Conservation (phyloP, 2,797 vertebrate species). For the Philypnodon macrostomus region DNA sequence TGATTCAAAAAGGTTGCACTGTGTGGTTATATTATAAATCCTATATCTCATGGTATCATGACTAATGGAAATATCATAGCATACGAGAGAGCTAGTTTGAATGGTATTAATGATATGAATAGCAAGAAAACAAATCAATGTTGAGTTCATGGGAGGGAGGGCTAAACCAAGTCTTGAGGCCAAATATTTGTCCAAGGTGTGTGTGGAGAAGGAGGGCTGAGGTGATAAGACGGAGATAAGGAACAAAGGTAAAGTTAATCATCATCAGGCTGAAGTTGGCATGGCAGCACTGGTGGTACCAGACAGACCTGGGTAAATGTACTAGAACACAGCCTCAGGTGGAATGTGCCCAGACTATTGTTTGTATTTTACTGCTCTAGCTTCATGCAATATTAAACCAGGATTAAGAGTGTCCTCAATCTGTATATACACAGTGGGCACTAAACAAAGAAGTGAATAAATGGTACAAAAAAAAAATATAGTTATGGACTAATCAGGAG, state of each 20-base stretch:
- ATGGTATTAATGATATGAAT: background rate
- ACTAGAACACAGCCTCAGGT: slow-evolving; percentile 33
- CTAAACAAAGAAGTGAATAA: too few species aligned
- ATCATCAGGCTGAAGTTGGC: slow-evolving; percentile 60
- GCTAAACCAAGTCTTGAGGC: slow-evolving; percentile 48
- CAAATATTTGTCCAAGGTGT: slow-evolving; percentile 75
- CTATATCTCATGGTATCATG: too few species aligned
- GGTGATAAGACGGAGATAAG: slow-evolving; percentile 73
- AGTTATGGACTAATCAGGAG: too few species aligned
- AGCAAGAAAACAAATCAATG: slow-evolving; percentile 11
- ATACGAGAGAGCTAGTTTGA: background rate
- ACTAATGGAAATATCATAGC: too few species aligned
- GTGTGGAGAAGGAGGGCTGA: slow-evolving; percentile 62
- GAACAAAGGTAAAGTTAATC: slow-evolving; percentile 75
- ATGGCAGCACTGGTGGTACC: slow-evolving; percentile 62
- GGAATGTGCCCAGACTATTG: slow-evolving; percentile 41
- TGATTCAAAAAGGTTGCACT: too few species aligned
- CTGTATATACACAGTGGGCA: too few species aligned
- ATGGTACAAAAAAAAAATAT: too few species aligned
- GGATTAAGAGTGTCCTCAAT: too few species aligned
- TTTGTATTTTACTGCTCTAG: slow-evolving; percentile 12
- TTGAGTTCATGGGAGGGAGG: slow-evolving; percentile 15
- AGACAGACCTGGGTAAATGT: slow-evolving; percentile 60
- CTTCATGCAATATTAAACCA: background rate
- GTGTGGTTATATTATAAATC: too few species aligned